phyloP scores from a whole-genome alignment of 2,888 invertebrate species.

The Biston stratarius region DNA sequence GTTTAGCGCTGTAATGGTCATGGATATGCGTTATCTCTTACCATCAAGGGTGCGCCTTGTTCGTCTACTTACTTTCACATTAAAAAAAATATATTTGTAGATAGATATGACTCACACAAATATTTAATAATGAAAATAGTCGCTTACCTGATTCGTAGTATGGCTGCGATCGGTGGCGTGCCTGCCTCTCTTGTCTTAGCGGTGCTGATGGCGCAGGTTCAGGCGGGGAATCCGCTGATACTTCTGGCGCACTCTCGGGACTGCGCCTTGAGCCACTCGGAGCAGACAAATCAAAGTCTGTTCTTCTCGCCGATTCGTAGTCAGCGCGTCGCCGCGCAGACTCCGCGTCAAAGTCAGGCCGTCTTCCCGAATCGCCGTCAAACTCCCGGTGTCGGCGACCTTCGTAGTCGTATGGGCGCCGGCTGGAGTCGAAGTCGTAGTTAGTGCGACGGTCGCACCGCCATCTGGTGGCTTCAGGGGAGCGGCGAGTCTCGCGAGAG shows the following conservation, averaged over 20 bases:
- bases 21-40: too few relatives aligned
- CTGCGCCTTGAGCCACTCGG: constrained; percentile 76
- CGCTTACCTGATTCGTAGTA: constrained; percentile 83
- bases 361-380: constrained; percentile 76
- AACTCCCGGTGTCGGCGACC: constrained; percentile 68
- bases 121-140: neutral
- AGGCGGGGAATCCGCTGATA: constrained; percentile 79
- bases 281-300: constrained; percentile 80
- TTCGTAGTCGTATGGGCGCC: constrained; percentile 80
- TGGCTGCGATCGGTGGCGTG: constrained; percentile 76
- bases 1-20: too few relatives aligned
- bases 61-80: too few relatives aligned
- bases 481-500: constrained; percentile 76
- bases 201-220: constrained; percentile 83
- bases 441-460: constrained; percentile 78
- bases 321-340: constrained; percentile 78
- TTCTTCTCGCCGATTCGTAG: constrained; percentile 81
- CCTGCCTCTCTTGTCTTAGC: constrained; percentile 71
- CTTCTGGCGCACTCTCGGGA: constrained; percentile 81
- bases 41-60: too few relatives aligned
- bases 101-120: too few relatives aligned
- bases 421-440: constrained; percentile 77
- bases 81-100: too few relatives aligned
- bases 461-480: constrained; percentile 80
- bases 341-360: constrained; percentile 76